phyloP scores from a whole-genome alignment of 2,888 invertebrate genomes.

The Dryobotodes eremita region DNA sequence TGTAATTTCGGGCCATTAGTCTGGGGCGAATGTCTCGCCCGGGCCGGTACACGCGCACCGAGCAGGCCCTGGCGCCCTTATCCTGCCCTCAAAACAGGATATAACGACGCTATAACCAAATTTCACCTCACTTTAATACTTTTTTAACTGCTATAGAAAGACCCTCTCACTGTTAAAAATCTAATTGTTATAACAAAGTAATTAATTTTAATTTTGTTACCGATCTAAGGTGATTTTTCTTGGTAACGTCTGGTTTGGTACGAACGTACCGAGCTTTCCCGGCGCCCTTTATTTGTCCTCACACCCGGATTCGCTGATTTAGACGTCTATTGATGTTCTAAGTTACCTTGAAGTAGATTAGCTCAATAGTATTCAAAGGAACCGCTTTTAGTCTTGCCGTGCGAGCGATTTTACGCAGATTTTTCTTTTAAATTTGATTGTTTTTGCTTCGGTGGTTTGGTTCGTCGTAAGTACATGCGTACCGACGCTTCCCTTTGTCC shows the following conservation, averaged over 20 bases:
- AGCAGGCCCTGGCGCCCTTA: conserved; percentile 70
- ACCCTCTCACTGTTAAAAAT: background rate
- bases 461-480: conserved; percentile 3
- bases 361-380: conserved; percentile 17
- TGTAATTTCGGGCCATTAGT: conserved; percentile 48
- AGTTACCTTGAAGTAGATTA: conserved; percentile 33
- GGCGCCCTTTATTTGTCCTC: conserved; percentile 55
- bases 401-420: conserved; percentile 5
- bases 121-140: conserved; percentile 36
- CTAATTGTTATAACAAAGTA: background rate
- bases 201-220: conserved; percentile 20
- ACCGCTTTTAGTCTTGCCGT: conserved; percentile 5
- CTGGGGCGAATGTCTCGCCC: conserved; percentile 65
- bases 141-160: conserved; percentile 20
- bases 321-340: conserved; percentile 20
- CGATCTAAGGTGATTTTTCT: conserved; percentile 6
- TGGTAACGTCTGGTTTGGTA: conserved; percentile 23
- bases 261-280: conserved; percentile 39
- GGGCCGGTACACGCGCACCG: conserved; percentile 70
- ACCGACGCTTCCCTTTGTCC: conserved; percentile 19
- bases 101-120: conserved; percentile 35
- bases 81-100: conserved; percentile 66
- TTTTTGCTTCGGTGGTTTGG: background rate
- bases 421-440: background rate
- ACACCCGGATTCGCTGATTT: conserved; percentile 45